phyloP scores from a whole-genome alignment of 2,797 vertebrate species.

The Zalophus californianus region DNA sequence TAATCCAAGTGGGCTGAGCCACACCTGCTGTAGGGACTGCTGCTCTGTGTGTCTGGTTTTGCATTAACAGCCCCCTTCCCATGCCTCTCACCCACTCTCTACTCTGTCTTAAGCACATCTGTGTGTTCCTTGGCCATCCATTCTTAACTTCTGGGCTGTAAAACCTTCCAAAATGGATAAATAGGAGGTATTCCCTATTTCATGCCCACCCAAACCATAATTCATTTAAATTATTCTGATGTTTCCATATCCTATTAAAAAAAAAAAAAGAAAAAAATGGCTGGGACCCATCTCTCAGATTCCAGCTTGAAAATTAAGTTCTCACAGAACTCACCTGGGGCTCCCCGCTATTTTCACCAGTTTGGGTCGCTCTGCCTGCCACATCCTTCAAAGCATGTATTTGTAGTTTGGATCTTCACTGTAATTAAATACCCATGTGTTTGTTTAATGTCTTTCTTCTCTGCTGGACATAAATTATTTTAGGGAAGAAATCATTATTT shows the following conservation, averaged over 20 bases:
- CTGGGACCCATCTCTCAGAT: neutral
- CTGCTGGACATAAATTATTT: neutral
- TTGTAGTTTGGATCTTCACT: neutral
- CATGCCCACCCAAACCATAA: too few species aligned
- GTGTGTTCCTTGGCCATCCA: neutral
- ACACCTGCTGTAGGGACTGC: fast-evolving
- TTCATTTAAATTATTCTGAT: neutral
- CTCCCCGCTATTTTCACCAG: neutral
- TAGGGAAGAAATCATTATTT: neutral
- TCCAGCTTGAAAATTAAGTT: neutral
- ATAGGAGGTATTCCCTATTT: neutral
- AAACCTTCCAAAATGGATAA: neutral
- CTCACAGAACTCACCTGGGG: neutral
- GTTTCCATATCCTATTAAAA: neutral
- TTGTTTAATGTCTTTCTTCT: neutral
- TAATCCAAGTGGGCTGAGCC: neutral
- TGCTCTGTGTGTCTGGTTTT: neutral
- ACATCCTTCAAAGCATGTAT: neutral
- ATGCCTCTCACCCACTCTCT: fast-evolving
- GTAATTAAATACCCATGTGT: neutral
- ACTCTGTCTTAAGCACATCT: too few species aligned
- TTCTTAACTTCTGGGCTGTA: neutral
- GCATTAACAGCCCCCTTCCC: neutral
- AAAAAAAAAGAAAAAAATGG: too few species aligned
- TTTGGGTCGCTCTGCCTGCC: neutral